Evolutionary conservation across 1,140 invertebrate species (phyloP).

Genomic region (Antheraea pernyi): DNA sequence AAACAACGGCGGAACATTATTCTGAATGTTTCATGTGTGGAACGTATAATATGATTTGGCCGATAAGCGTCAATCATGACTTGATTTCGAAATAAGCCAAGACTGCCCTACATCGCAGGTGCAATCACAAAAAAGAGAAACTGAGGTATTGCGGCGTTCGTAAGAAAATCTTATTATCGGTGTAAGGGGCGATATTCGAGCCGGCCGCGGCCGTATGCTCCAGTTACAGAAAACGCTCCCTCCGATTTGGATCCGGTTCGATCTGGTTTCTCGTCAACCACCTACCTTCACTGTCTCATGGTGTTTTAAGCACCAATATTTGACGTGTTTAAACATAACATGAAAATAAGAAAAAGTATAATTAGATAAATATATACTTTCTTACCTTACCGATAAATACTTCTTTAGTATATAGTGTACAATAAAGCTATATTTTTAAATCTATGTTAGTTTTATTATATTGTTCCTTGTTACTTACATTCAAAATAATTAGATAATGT

Average conservation of each 20-base stretch:
- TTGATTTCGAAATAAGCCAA: slow-evolving; percentile 56
- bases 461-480: not conserved
- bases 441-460: not conserved
- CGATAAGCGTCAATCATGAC: slow-evolving; percentile 57
- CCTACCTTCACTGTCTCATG: slow-evolving; percentile 64
- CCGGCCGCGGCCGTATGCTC: slow-evolving; percentile 58
- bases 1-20: slow-evolving; percentile 1
- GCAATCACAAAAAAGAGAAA: slow-evolving; percentile 74
- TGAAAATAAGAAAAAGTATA: no score
- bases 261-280: slow-evolving; percentile 60
- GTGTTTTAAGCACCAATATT: slow-evolving; percentile 42
- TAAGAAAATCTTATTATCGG: slow-evolving; percentile 76
- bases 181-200: slow-evolving; percentile 75
- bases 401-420: no score
- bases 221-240: slow-evolving; percentile 73
- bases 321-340: not conserved
- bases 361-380: not conserved
- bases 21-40: slow-evolving; percentile 4
- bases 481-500: not conserved
- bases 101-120: slow-evolving; percentile 70
- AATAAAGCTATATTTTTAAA: not conserved
- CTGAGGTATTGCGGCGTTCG: slow-evolving; percentile 52
- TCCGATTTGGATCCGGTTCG: slow-evolving; percentile 71
- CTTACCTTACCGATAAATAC: no score
- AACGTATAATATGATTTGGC: slow-evolving; percentile 28